Conservation (phyloP, 2,888 invertebrate species). For the Allacma fusca region DNA sequence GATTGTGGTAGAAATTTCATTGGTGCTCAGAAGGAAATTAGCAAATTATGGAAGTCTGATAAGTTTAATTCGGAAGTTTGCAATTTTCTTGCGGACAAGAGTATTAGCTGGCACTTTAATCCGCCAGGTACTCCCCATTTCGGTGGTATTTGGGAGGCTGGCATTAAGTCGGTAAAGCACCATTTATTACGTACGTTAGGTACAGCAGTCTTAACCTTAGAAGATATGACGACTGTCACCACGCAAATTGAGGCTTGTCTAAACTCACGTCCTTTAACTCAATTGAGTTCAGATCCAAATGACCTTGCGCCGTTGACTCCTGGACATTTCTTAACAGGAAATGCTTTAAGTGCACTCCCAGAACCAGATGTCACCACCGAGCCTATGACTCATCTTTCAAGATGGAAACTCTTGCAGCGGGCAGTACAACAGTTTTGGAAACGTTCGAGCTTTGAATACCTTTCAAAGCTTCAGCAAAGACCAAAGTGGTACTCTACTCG, state of each 20-base stretch:
- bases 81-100: too few relatives aligned
- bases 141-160: background rate
- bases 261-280: constrained; percentile 61
- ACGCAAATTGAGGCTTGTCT: constrained; percentile 61
- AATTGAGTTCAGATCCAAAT: constrained; percentile 58
- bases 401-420: constrained; percentile 62
- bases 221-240: constrained; percentile 19
- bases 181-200: constrained; percentile 40
- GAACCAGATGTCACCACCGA: constrained; percentile 56
- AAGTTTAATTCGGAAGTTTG: constrained; percentile 32
- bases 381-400: constrained; percentile 49
- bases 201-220: background rate
- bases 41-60: background rate
- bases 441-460: constrained; percentile 57
- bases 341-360: constrained; percentile 56
- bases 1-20: background rate
- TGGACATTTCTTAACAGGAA: constrained; percentile 62
- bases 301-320: constrained; percentile 61
- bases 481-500: constrained; percentile 44
- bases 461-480: constrained; percentile 51
- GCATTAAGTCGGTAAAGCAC: constrained; percentile 40
- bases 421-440: constrained; percentile 58
- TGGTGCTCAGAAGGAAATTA: background rate
- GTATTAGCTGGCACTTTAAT: too few relatives aligned
- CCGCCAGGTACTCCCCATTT: constrained; percentile 51